Base-by-base conservation (phyloP, 2,888 invertebrate species). In the Endotricha flammealis region DNA sequence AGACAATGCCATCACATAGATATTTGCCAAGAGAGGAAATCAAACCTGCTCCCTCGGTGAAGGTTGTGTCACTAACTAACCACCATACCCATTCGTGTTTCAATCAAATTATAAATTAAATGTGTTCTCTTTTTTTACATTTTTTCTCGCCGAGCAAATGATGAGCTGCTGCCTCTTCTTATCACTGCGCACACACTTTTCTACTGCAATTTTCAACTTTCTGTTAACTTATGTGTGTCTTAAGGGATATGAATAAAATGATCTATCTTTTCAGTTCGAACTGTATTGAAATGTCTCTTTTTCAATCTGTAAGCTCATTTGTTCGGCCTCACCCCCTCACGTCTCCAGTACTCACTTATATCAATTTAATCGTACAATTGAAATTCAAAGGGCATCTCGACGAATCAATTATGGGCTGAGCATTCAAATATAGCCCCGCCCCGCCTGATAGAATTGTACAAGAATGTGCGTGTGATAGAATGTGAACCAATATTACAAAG, bases 381-480 rank as follows among this genome's bases (percentile, higher is more conserved):
- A 82, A 81, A 85, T 85, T 85, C 83, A 81, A 72, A 69, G 58
- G 70, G 73, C 65, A 65, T 51, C 54, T 46, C 73, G 65, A 62
- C 70, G 81, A 81, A 81, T 82, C 81, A 81, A 82, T 82, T 82
- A 81, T 75, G 58, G 52, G 45, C 48, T 42, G 55, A 53, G 66
- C 67, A 81, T 81, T 81, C 81, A 80, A 82, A 82, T 83, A 64
- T 60, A 70, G 59, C 69, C 66, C 65, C 58, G 58, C 57, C 54
- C 53, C 48, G 42, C 48, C 57, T 72, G 81, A 78, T 80, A 78
- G 81, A 82, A 80, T 76, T 79, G 82, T 83, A 69, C 64, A 73
- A 78, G 81, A 83, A 83, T 83, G 75, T 78, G 83, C 76, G 71
- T 85, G 85, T 81, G 82, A 76, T 72, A 74, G 66, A 81, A 83